These are phyloP conservation scores for Ornithorhynchus anatinus DNA, from an alignment of 2,113 vertebrate species.

Conservation along the genomic window DNA sequence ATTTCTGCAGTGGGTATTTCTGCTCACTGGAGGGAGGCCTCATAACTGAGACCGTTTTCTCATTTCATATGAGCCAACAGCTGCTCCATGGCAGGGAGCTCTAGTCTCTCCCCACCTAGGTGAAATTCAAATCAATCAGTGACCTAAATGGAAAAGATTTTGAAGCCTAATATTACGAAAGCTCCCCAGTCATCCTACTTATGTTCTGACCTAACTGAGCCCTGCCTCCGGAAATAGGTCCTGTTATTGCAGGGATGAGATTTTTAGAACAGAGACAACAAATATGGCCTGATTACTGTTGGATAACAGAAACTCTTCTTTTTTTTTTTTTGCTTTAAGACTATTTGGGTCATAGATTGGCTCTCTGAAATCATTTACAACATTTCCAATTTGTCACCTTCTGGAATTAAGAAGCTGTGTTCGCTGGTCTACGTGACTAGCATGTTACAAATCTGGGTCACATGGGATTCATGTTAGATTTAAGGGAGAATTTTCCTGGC, in stretches of 20 bases:
- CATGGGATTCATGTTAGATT: too few relatives aligned
- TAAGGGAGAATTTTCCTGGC: too few relatives aligned
- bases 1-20: not conserved
- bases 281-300: not conserved
- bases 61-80: conserved; percentile 39
- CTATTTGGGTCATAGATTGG: not conserved
- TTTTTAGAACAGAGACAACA: not conserved
- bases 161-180: conserved; percentile 43
- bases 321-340: not conserved
- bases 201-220: conserved; percentile 10
- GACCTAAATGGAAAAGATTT: conserved; percentile 49
- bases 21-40: not conserved
- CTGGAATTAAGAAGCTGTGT: not conserved
- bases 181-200: conserved; percentile 34
- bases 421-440: not conserved
- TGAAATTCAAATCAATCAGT: conserved; percentile 43
- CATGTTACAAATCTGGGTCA: not conserved
- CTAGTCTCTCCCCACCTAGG: conserved; percentile 11
- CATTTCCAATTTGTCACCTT: not conserved
- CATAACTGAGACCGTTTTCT: conserved; percentile 14
- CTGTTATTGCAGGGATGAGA: not conserved
- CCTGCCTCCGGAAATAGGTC: conserved; percentile 34
- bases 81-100: conserved; percentile 12
- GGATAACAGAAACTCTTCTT: not conserved
- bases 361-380: not conserved